These are phyloP conservation scores for Myotis brandtii DNA, from an alignment of 2,113 vertebrate genomes.

Conservation along the genomic window DNA sequence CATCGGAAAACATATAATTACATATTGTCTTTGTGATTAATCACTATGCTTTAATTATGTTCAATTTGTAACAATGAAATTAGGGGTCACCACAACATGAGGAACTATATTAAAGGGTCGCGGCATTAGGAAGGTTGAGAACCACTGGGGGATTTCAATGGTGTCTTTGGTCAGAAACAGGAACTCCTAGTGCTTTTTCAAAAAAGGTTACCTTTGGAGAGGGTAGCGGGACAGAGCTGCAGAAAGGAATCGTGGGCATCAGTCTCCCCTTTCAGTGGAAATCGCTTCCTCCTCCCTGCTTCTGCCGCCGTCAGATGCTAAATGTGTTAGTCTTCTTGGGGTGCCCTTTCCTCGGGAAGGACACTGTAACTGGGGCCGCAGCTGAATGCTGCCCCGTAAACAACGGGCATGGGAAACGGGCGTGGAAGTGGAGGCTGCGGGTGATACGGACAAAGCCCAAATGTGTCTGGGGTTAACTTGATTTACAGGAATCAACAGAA, in stretches of 20 bases:
- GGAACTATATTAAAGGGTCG: too few species aligned
- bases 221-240: background rate
- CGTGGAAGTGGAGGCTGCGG: background rate
- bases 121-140: too few species aligned
- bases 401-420: background rate
- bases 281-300: background rate
- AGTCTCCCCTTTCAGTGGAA: slow-evolving; percentile 8
- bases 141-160: background rate
- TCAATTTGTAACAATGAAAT: too few species aligned
- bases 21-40: too few species aligned
- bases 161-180: background rate
- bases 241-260: slow-evolving; percentile 46
- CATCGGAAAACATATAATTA: too few species aligned
- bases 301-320: background rate
- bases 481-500: slow-evolving; percentile 65
- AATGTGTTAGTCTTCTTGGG: background rate
- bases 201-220: background rate
- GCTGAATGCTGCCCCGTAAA: background rate
- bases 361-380: background rate
- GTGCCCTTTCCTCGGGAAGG: background rate
- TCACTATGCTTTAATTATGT: too few species aligned
- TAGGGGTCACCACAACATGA: too few species aligned
- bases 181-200: background rate
- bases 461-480: slow-evolving; percentile 21
- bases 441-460: slow-evolving; percentile 32